These are phyloP conservation scores for Betta splendens DNA, from an alignment of 2,797 vertebrate genomes.

Conservation along the genomic window DNA sequence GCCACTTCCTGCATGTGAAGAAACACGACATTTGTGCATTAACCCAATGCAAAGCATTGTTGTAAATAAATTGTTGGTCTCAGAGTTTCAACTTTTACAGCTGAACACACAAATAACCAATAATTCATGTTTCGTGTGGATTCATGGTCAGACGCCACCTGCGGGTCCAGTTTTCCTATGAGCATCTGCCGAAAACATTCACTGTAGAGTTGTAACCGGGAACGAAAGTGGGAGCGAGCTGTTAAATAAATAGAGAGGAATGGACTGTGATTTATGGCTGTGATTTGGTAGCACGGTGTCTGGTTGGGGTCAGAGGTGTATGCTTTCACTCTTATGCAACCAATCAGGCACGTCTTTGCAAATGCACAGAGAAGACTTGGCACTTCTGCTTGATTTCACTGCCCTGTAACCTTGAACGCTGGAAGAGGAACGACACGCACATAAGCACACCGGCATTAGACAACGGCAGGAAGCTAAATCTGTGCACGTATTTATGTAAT, in stretches of 20 bases:
- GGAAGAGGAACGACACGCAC: constrained; percentile 35
- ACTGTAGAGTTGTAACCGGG: constrained; percentile 9
- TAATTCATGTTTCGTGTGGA: too few relatives aligned
- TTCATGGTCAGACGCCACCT: constrained; percentile 11
- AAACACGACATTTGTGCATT: constrained; percentile 31
- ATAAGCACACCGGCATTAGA: background rate
- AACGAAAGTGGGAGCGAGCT: constrained; percentile 4
- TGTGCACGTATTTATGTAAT: too few relatives aligned
- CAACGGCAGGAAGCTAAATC: background rate
- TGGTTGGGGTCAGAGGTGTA: constrained; percentile 65
- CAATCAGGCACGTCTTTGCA: constrained; percentile 56
- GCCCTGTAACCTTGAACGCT: constrained; percentile 49
- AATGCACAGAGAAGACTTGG: constrained; percentile 50
- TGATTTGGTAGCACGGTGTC: constrained; percentile 46
- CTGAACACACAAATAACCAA: constrained; percentile 22
- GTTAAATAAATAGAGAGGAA: constrained; percentile 48
- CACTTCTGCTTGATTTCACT: constrained; percentile 52
- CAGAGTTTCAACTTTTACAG: constrained; percentile 15
- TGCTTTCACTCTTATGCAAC: constrained; percentile 69
- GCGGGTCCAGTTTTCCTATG: constrained; percentile 1
- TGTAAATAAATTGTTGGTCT: constrained; percentile 51
- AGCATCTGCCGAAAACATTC: background rate
- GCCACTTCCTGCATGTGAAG: constrained; percentile 14
- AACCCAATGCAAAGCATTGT: constrained; percentile 5
- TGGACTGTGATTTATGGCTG: constrained; percentile 40